These are phyloP conservation scores for Acleris holmiana DNA, from an alignment of 2,888 invertebrate genomes.

Conservation along the genomic window DNA sequence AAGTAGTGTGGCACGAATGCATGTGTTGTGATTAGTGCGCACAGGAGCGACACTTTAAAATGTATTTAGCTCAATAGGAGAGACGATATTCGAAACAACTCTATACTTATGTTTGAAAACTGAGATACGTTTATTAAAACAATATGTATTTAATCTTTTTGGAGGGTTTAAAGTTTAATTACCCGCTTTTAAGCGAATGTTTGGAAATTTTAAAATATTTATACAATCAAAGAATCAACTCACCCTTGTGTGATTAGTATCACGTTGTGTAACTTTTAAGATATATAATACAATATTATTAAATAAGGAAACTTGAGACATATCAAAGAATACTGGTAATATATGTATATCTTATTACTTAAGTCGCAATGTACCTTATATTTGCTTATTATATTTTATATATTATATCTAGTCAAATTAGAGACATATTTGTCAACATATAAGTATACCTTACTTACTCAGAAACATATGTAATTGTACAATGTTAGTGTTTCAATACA, in stretches of 20 bases:
- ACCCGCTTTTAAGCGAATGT: slow-evolving; percentile 21
- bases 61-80: too few relatives aligned
- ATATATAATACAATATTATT: background rate
- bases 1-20: too few relatives aligned
- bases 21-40: background rate
- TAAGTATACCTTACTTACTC: too few relatives aligned
- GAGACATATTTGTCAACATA: background rate
- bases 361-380: background rate
- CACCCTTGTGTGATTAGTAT: slow-evolving; percentile 27
- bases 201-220: slow-evolving; percentile 13
- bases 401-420: background rate
- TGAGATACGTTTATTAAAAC: too few relatives aligned
- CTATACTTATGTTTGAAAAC: too few relatives aligned
- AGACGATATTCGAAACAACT: too few relatives aligned
- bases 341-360: background rate
- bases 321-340: slow-evolving; percentile 35
- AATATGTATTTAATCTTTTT: background rate
- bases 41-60: too few relatives aligned
- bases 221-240: slow-evolving; percentile 18
- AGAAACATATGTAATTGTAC: too few relatives aligned
- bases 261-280: slow-evolving; percentile 29
- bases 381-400: background rate
- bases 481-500: too few relatives aligned
- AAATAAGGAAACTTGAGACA: slow-evolving; percentile 36
- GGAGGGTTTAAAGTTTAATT: background rate